A percentile compares a stretch with the other conserved stretches of the same genome.
phyloP scores from a whole-genome alignment of 1,140 invertebrate species.

The Temnothorax longispinosus region DNA sequence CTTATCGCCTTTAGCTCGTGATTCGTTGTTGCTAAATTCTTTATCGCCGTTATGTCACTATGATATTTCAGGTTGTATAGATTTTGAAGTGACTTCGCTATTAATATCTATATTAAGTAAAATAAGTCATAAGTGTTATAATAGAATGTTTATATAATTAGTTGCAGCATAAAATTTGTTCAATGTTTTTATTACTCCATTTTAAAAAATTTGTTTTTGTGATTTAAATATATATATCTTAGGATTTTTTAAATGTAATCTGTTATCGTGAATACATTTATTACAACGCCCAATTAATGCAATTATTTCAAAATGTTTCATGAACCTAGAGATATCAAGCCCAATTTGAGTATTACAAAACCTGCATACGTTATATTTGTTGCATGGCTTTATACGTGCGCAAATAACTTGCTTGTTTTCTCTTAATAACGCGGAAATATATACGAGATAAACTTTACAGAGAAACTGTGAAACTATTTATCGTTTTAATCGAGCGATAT shows the following conservation, averaged over 20 bases:
- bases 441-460: background rate
- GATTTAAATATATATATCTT: background rate
- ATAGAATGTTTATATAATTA: background rate
- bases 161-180: background rate
- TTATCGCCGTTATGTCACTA: background rate
- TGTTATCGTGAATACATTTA: background rate
- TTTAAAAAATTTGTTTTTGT: background rate
- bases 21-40: slow-evolving; percentile 2
- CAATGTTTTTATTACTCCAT: background rate
- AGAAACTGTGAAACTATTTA: slow-evolving; percentile 8
- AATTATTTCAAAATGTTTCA: background rate
- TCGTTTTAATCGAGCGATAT: slow-evolving; percentile 19
- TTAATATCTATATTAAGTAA: background rate
- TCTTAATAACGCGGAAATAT: slow-evolving; percentile 14
- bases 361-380: background rate
- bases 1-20: background rate
- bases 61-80: background rate
- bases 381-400: background rate
- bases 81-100: background rate
- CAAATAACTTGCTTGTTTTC: background rate
- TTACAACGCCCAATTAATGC: background rate
- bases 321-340: background rate
- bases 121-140: background rate
- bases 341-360: background rate
- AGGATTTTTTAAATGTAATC: background rate